Evolutionary conservation across 30 jellyfish, hydroid and myxozoan species (phyloP), one percentile per base, ranked within the genome.

Genomic region (Turritopsis dohrnii): DNA sequence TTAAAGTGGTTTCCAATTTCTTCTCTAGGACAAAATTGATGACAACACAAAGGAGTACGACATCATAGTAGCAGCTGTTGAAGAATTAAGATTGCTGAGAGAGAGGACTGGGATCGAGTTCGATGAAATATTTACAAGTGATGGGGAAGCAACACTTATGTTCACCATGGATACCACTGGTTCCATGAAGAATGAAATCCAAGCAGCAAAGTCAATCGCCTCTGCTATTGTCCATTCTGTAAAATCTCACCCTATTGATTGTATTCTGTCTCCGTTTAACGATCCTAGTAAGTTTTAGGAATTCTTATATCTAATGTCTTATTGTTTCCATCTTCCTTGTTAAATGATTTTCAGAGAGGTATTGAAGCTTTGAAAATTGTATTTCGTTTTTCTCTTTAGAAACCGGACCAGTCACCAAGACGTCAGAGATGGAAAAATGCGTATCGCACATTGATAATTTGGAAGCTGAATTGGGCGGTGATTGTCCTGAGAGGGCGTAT

Each of bases 251-350:
- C 83, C 83, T n/a, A 95, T 90, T 20, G 97, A 90, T 77, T 90
- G 82, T 90, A 90, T 90, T 74, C 86, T 90, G 21, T 86, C 97
- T n/a, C 96, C 95, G 28, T 86, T 86, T 82, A 88, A 88, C 28
- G 97, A 90, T 76, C 97, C 97, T 19, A 26, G 97, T 90, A 86
- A 69, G 93, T n/a, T n/a, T n/a, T n/a, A n/a, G n/a, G n/a, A n/a
- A n/a, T n/a, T n/a, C n/a, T n/a, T n/a, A n/a, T n/a, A n/a, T n/a
- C n/a, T n/a, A n/a, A n/a, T n/a, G n/a, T n/a, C n/a, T n/a, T n/a
- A n/a, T n/a, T n/a, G n/a, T n/a, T n/a, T n/a, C n/a, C n/a, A n/a
- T n/a, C n/a, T n/a, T n/a, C n/a, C n/a, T n/a, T n/a, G n/a, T n/a
- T n/a, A 74, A 23, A 29, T 22, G 65, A 52, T n/a, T 74, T 74